Evolutionary conservation across 2,113 vertebrate species (phyloP), one percentile per base, ranked within the genome.

Genomic region (Cavia aperea): DNA sequence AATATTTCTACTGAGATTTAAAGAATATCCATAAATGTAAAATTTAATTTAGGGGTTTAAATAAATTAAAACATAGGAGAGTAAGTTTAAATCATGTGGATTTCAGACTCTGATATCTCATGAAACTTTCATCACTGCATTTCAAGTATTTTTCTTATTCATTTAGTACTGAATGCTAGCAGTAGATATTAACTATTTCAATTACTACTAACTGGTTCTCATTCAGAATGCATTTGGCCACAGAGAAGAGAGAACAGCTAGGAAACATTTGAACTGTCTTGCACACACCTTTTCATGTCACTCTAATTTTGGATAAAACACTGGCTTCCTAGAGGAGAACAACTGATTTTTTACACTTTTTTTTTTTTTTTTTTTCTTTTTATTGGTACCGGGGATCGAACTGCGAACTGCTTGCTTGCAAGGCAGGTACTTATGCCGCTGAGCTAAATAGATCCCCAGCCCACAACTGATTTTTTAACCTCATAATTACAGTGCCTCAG

Each of bases 401-500:
- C 39, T 39, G 39, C 39, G 39, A 39, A 39, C 39, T 39, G 39
- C 39, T 39, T 39, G 39, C 39, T 39, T 39, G 39, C 39, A 39
- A 39, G 39, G 39, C 39, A 39, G 39, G 39, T 39, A 39, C 39
- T 39, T 39, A 39, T 39, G 39, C 39, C 39, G 39, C 39, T 39
- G 39, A 39, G 39, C 39, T 39, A 39, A 39, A 39, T 39, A 39
- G 39, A 39, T 39, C 39, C 39, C 39, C 39, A 39, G 39, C 39
- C 39, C 39, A 94, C 94, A 92, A 97, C 89, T 97, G 95, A 97
- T 97, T 97, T 97, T 96, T 96, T 96, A 97, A 96, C 92, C 63
- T 65, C 88, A 89, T 94, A 96, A 97, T 97, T 97, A 94, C 68
- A 97, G 91, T 8, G 93, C 39, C 95, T 23, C 91, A 88, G 96